phyloP scores from a whole-genome alignment of 2,113 vertebrate species.

The Daphoenositta chrysoptera region DNA sequence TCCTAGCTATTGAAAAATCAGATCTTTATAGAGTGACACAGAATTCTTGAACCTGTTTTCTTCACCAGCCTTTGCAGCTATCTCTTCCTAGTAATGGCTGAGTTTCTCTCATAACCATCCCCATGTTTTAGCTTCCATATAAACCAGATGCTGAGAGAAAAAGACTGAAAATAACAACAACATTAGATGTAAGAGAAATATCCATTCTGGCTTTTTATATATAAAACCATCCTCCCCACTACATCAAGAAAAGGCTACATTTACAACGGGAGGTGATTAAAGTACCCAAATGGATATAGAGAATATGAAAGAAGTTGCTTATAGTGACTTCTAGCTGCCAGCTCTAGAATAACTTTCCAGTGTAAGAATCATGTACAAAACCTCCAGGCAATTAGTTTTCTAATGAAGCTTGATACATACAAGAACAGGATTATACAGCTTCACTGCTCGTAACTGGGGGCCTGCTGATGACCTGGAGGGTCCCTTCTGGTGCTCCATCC shows the following conservation, averaged over 20 bases:
- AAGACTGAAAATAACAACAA: not conserved
- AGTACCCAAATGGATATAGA: not conserved
- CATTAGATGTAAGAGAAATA: not conserved
- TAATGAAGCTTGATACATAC: conserved; percentile 27
- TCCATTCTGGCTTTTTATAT: not conserved
- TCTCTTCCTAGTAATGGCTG: not conserved
- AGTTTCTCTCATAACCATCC: not conserved
- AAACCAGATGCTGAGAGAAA: not conserved
- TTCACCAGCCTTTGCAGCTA: not conserved
- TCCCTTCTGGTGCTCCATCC: not conserved
- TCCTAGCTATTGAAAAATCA: not conserved
- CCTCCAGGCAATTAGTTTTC: conserved; percentile 37
- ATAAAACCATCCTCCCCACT: not conserved
- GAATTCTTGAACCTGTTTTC: not conserved
- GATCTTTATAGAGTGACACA: not conserved
- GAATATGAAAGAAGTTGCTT: not conserved
- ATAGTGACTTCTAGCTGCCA: conserved; percentile 27
- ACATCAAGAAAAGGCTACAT: not conserved
- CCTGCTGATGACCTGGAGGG: conserved; percentile 25
- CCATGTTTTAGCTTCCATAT: not conserved
- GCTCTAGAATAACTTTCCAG: not conserved
- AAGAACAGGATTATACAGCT: conserved; percentile 8
- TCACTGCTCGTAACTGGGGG: not conserved
- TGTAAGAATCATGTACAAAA: not conserved
- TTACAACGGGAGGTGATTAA: not conserved